Evolutionary conservation across 2,797 vertebrate genomes (phyloP).

Genomic region (Synanceia verrucosa): DNA sequence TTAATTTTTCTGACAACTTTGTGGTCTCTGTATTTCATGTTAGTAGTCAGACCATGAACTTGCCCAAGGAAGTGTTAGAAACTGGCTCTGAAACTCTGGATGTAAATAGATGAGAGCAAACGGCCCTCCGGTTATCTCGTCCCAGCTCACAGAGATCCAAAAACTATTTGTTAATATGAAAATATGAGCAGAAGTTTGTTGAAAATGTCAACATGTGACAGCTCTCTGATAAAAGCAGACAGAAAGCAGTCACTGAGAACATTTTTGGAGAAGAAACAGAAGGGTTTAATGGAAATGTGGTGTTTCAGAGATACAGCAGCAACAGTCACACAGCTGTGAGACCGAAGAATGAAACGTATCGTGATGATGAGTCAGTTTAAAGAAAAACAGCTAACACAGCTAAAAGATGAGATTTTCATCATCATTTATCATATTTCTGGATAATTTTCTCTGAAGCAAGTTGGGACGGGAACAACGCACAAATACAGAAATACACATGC

Average conservation of each 20-base stretch:
- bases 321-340: background rate
- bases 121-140: no score
- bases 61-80: background rate
- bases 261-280: background rate
- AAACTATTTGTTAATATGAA: background rate
- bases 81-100: background rate
- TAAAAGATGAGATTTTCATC: background rate
- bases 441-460: background rate
- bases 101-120: background rate
- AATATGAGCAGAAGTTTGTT: background rate
- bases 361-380: background rate
- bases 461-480: background rate
- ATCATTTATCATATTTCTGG: conserved; percentile 15
- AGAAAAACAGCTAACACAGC: background rate
- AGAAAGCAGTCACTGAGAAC: background rate
- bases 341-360: background rate
- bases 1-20: background rate
- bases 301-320: background rate
- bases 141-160: background rate
- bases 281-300: background rate
- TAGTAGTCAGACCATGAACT: background rate
- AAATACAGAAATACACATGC: conserved; percentile 1
- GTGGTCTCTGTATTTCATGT: background rate
- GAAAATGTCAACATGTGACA: background rate
- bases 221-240: background rate